Conservation (phyloP, 2,113 vertebrate species). For the Callipepla squamata region DNA sequence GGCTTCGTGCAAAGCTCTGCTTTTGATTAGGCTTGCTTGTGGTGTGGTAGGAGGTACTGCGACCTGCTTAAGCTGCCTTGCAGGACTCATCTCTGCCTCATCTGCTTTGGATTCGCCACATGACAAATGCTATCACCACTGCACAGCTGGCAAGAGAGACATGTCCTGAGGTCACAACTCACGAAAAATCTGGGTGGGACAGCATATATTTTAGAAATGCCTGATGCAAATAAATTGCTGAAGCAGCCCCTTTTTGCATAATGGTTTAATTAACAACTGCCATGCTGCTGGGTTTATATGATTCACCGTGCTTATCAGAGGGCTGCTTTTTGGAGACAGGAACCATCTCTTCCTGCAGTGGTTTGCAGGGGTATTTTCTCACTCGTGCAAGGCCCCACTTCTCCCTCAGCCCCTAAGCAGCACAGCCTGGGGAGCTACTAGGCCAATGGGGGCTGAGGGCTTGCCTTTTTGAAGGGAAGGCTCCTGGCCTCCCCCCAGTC, state of each 20-base stretch:
- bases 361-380: not conserved
- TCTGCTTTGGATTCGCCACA: not conserved
- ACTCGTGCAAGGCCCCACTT: not conserved
- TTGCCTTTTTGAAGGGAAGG: not conserved
- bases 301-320: not conserved
- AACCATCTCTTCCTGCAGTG: not conserved
- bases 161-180: not conserved
- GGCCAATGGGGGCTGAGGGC: not conserved
- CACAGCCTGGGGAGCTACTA: not conserved
- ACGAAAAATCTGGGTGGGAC: constrained; percentile 52
- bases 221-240: constrained; percentile 28
- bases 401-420: not conserved
- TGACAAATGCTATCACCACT: not conserved
- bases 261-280: not conserved
- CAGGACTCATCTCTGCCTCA: not conserved
- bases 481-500: not conserved
- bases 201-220: constrained; percentile 32
- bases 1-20: not conserved
- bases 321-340: not conserved
- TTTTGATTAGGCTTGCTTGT: not conserved
- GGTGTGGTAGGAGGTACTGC: not conserved
- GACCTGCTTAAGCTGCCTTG: not conserved
- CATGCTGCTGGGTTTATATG: not conserved
- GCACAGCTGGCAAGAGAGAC: constrained; percentile 31
- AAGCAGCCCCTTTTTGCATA: not conserved